Conservation (phyloP, 1,140 invertebrate species). For the Venturia canescens region DNA sequence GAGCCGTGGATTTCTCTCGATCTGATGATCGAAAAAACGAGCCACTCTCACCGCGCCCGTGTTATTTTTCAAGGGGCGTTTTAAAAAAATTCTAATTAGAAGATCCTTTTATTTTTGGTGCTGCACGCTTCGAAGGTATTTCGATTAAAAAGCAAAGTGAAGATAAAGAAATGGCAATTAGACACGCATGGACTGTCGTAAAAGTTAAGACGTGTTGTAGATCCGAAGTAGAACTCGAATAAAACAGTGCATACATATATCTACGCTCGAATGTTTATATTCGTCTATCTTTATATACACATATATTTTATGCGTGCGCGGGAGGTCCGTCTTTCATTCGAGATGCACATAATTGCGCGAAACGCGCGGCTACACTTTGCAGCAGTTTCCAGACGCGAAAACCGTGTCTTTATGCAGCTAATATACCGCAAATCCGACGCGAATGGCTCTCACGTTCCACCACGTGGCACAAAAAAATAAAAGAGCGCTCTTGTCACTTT, state of each 20-base stretch:
- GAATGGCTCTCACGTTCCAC: background rate
- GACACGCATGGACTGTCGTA: background rate
- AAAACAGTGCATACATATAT: background rate
- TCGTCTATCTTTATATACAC: background rate
- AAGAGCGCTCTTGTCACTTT: no score
- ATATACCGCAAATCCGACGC: background rate
- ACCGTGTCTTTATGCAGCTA: background rate
- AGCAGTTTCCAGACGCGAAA: background rate
- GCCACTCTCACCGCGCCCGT: background rate
- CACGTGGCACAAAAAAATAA: background rate
- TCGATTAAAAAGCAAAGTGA: background rate
- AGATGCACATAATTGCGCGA: background rate
- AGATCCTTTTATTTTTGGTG: background rate
- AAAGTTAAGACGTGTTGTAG: background rate
- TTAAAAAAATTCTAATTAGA: background rate
- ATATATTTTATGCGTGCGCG: background rate
- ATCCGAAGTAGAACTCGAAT: no score
- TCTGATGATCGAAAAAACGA: no score
- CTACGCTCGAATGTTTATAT: background rate
- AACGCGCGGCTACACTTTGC: background rate
- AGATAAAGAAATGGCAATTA: background rate
- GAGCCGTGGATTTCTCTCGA: no score
- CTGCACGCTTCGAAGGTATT: background rate
- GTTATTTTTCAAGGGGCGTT: slow-evolving; percentile 18
- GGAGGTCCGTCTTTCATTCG: background rate